These are phyloP conservation scores for Danio aesculapii DNA, from an alignment of 2,797 vertebrate species.

Conservation along the genomic window DNA sequence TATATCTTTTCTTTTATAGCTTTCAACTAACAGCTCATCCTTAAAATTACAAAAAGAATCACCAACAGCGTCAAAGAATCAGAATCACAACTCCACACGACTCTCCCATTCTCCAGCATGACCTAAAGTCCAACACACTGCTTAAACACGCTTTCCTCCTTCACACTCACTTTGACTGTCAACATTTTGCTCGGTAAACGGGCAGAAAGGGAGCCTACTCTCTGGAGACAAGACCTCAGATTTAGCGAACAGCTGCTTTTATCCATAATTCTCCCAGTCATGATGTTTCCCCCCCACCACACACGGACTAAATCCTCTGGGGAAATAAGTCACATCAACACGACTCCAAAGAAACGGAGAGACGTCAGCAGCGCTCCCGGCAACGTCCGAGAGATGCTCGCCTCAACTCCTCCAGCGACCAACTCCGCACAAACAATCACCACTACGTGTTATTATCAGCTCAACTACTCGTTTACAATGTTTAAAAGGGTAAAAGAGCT, in stretches of 20 bases:
- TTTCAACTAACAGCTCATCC: too few species aligned
- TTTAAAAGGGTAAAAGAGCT: not conserved
- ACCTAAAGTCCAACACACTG: not conserved
- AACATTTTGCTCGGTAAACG: not conserved
- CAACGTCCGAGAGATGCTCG: slow-evolving; percentile 29
- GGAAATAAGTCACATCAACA: slow-evolving; percentile 60
- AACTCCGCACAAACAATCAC: not conserved
- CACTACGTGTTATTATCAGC: not conserved
- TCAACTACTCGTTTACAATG: not conserved
- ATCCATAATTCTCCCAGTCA: slow-evolving; percentile 74
- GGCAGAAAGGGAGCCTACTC: slow-evolving; percentile 9
- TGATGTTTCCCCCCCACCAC: slow-evolving; percentile 33
- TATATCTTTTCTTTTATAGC: not conserved
- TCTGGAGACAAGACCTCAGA: slow-evolving; percentile 22
- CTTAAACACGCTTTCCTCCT: not conserved
- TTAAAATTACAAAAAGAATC: not conserved
- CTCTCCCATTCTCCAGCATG: not conserved
- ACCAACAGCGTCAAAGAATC: not conserved
- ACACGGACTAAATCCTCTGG: slow-evolving; percentile 42
- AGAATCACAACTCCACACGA: not conserved
- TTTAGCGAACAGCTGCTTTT: slow-evolving; percentile 66
- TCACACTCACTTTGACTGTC: not conserved
- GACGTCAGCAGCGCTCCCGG: slow-evolving; percentile 37
- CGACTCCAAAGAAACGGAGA: slow-evolving; percentile 29
- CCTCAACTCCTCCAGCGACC: slow-evolving; percentile 8